A percentile compares a stretch with the other conserved stretches of the same genome.
phyloP scores from a whole-genome alignment of 2,888 invertebrate species.

The Drosophila birchii region DNA sequence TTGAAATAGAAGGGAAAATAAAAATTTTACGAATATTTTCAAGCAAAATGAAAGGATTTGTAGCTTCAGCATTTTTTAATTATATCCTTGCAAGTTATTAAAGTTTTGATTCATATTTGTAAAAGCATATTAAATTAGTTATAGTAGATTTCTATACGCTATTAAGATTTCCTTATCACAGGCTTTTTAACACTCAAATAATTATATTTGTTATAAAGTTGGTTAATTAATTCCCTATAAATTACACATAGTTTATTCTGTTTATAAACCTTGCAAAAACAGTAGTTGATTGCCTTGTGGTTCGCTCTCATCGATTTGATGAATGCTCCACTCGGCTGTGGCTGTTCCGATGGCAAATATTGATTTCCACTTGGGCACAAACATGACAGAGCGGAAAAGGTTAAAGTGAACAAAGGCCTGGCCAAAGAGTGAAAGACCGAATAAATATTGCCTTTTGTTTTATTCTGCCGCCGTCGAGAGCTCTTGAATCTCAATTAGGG shows the following conservation, averaged over 20 bases:
- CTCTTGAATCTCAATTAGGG: slow-evolving; percentile 76
- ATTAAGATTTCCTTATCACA: too few species aligned
- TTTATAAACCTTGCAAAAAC: background rate
- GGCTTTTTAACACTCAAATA: background rate
- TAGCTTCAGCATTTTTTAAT: too few species aligned
- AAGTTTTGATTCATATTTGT: background rate
- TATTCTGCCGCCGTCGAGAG: slow-evolving; percentile 46
- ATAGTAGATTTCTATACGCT: too few species aligned
- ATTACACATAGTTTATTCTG: background rate
- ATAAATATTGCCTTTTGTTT: slow-evolving; percentile 41
- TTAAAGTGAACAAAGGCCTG: slow-evolving; percentile 48
- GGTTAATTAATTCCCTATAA: background rate
- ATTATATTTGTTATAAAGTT: background rate
- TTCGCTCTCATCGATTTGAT: slow-evolving; percentile 18
- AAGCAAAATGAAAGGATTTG: too few species aligned
- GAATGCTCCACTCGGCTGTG: slow-evolving; percentile 3
- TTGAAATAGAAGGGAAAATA: background rate
- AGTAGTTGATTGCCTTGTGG: background rate
- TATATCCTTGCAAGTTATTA: background rate
- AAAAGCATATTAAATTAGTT: too few species aligned
- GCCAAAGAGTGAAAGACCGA: slow-evolving; percentile 28
- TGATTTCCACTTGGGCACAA: slow-evolving; percentile 55
- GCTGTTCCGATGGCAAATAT: slow-evolving; percentile 53
- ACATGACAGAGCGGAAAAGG: slow-evolving; percentile 43
- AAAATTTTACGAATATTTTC: background rate